These are phyloP conservation scores for Siniperca scherzeri DNA, from an alignment of 2,797 vertebrate species.

Conservation along the genomic window DNA sequence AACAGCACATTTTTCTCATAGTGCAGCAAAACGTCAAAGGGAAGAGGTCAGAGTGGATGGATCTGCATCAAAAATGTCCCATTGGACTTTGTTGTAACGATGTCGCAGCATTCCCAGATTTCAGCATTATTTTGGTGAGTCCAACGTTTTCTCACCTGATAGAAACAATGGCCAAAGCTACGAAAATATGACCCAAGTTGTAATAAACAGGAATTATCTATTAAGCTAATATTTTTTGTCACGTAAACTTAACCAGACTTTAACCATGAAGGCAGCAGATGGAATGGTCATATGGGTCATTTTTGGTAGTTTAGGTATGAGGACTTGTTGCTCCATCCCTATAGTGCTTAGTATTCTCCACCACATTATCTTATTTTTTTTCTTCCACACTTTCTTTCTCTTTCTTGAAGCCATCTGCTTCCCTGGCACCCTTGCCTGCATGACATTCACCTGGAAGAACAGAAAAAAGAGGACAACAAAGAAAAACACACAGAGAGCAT, in stretches of 20 bases:
- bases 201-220: neutral
- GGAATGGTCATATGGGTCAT: neutral
- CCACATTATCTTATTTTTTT: neutral
- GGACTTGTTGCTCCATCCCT: constrained; percentile 4
- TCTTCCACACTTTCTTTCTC: constrained; percentile 3
- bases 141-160: neutral
- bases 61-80: neutral
- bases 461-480: constrained; percentile 12
- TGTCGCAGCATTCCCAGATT: neutral
- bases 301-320: constrained; percentile 1
- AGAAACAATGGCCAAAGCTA: neutral
- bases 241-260: neutral
- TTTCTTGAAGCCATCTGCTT: constrained; percentile 78
- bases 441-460: constrained; percentile 63
- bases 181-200: neutral
- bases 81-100: neutral
- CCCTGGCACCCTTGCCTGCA: constrained; percentile 56
- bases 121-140: neutral
- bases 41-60: neutral
- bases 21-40: neutral
- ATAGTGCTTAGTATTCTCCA: constrained; percentile 42
- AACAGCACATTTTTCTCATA: too few species aligned
- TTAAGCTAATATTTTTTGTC: neutral
- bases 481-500: constrained; percentile 29
- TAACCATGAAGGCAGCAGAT: neutral